phyloP scores from a whole-genome alignment of 2,113 vertebrate species.

The Microtus oregoni region DNA sequence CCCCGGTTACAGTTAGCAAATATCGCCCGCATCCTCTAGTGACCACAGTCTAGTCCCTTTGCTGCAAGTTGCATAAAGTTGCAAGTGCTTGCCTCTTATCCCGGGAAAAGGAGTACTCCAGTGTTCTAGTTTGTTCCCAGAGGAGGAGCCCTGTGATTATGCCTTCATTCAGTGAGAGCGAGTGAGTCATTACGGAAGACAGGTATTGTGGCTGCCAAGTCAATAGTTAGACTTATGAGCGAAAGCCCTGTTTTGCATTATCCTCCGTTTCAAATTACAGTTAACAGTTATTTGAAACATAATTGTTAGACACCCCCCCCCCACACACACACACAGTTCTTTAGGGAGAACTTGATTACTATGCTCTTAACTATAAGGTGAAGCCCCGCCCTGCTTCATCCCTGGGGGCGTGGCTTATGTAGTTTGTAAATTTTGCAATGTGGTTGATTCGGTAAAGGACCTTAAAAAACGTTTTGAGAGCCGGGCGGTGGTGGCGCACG shows the following conservation, averaged over 20 bases:
- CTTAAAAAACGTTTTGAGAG: conserved; percentile 7
- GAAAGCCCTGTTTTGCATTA: not conserved
- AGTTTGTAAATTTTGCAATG: conserved; percentile 24
- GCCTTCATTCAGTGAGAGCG: conserved; percentile 24
- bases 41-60: not conserved
- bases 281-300: conserved; percentile 3
- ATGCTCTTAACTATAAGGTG: not conserved
- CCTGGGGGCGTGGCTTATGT: not conserved
- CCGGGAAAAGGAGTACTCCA: not conserved
- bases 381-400: not conserved
- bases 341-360: not conserved
- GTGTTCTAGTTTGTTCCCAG: not conserved
- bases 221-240: not conserved
- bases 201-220: not conserved
- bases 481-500: no score
- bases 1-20: not conserved
- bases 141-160: not conserved
- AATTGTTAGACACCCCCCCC: not conserved
- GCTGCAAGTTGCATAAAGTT: conserved; percentile 29
- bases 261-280: not conserved
- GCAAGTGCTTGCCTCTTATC: not conserved
- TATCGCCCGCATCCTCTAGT: not conserved
- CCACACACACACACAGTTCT: not conserved
- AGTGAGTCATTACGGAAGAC: conserved; percentile 22
- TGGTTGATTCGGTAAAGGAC: conserved; percentile 20